A percentile compares a stretch with the other conserved stretches of the same genome.
These are phyloP conservation scores for Stichodactyla mertensii DNA, from an alignment of 64 coral and sea anemone genomes.

Conservation along the genomic window DNA sequence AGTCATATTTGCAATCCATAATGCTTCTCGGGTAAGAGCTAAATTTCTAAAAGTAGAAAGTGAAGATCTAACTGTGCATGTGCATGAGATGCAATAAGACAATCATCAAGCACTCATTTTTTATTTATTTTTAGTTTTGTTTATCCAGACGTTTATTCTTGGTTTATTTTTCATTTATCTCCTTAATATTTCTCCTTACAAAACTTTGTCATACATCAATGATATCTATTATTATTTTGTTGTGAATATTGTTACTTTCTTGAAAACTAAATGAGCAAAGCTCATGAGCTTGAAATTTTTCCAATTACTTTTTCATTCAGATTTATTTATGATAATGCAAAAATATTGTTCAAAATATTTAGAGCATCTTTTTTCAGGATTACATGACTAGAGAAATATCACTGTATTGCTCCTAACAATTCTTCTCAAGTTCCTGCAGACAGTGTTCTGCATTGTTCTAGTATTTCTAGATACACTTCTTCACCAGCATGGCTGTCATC, in stretches of 20 bases:
- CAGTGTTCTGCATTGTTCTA: not conserved
- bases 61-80: not conserved
- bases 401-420: not conserved
- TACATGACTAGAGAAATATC: slow-evolving; percentile 6
- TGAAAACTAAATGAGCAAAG: not conserved
- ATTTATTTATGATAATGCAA: not conserved
- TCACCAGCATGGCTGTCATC: slow-evolving; percentile 17
- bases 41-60: not conserved
- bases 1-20: not conserved
- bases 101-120: not conserved
- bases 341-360: not conserved
- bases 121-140: not conserved
- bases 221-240: not conserved
- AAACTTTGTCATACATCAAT: not conserved
- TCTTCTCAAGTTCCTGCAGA: not conserved
- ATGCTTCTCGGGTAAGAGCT: not conserved
- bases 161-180: not conserved
- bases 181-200: not conserved
- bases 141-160: not conserved
- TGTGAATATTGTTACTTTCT: not conserved
- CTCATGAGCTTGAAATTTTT: not conserved
- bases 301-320: not conserved
- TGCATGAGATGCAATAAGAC: not conserved
- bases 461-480: not conserved
- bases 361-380: slow-evolving; percentile 3